These are phyloP conservation scores for Linurgus olivaceus DNA, from an alignment of 2,797 vertebrate species.

Conservation along the genomic window DNA sequence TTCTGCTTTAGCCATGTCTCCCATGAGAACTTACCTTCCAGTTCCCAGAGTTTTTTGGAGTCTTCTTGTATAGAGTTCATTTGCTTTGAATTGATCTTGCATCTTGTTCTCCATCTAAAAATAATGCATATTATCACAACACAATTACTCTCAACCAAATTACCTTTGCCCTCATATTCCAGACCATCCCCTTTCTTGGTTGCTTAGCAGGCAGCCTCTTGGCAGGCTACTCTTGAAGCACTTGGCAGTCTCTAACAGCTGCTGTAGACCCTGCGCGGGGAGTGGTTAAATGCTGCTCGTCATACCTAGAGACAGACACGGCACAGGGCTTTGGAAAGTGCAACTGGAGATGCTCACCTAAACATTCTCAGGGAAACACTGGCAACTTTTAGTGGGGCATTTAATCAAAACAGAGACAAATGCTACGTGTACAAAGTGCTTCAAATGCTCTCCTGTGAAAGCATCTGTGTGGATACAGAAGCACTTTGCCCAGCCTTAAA, in stretches of 20 bases:
- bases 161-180: neutral
- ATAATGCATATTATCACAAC: neutral
- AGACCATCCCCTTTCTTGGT: neutral
- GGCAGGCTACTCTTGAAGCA: slow-evolving; percentile 18
- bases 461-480: neutral
- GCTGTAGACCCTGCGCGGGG: neutral
- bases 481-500: neutral
- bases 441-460: neutral
- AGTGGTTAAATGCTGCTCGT: slow-evolving; percentile 14
- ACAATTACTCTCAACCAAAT: neutral
- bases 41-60: neutral
- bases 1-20: slow-evolving; percentile 16
- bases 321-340: neutral
- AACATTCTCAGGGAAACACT: neutral
- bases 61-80: neutral
- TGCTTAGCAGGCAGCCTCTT: slow-evolving; percentile 39
- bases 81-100: neutral
- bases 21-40: slow-evolving; percentile 30
- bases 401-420: neutral
- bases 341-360: neutral
- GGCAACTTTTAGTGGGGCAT: neutral
- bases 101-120: neutral
- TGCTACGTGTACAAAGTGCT: neutral
- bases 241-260: slow-evolving; percentile 41
- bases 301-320: neutral